Conservation (phyloP, 1,140 invertebrate genomes). For the Nymphalis io region DNA sequence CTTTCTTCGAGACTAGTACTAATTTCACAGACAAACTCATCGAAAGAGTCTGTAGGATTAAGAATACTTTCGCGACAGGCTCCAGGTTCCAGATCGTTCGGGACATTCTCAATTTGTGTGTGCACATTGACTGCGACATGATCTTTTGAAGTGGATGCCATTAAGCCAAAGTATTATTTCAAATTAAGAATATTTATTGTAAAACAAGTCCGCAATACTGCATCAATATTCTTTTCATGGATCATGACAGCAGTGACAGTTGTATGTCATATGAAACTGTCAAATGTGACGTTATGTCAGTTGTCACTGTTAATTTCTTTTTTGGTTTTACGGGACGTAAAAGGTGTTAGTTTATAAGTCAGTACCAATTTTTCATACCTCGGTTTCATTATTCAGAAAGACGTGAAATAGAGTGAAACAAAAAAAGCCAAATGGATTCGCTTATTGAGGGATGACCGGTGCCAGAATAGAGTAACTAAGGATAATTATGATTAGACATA, state of each 20-base stretch:
- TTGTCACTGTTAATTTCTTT: too few species aligned
- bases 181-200: constrained; percentile 10
- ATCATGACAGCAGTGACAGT: constrained; percentile 11
- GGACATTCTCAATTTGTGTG: constrained; percentile 42
- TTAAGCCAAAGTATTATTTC: constrained; percentile 32
- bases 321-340: too few species aligned
- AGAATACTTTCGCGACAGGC: constrained; percentile 83
- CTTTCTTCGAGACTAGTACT: constrained; percentile 82
- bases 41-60: constrained; percentile 85
- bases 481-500: too few species aligned
- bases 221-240: constrained; percentile 34
- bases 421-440: too few species aligned
- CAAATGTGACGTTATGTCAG: neutral
- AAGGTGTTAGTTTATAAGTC: too few species aligned
- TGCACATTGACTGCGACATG: constrained; percentile 37
- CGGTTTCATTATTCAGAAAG: too few species aligned
- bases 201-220: constrained; percentile 25
- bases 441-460: too few species aligned
- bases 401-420: too few species aligned
- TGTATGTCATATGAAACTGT: neutral
- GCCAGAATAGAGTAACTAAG: too few species aligned
- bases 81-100: constrained; percentile 59
- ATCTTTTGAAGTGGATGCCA: constrained; percentile 71
- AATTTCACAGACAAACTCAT: constrained; percentile 86
- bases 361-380: too few species aligned